Base-by-base conservation (phyloP, 2,113 vertebrate genomes). In the Isichthys henryi region DNA sequence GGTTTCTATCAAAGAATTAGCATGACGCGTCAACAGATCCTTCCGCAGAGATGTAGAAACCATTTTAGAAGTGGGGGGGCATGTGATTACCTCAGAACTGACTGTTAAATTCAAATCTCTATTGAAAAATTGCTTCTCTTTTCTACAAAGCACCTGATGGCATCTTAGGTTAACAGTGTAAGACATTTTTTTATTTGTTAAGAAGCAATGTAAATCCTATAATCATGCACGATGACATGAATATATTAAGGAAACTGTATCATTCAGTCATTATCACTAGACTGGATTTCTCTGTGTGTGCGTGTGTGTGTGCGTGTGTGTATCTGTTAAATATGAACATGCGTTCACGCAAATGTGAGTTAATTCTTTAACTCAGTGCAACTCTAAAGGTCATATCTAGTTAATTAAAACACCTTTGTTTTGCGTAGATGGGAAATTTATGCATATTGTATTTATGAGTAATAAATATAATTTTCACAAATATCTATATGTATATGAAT, bases 231-330 rank as follows among this genome's bases (percentile, higher is more conserved):
- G 49, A 88, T 49, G 62, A 80, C 43, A 90, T 70, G 27, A 62
- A 13, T 56, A 21, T 77, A 62, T 87, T 52, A 43, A 35, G 49
- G 11, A 87, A 90, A 80, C 87, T 46, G 74, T 85, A 50, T 87
- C 53, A 87, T 39, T 87, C 58, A 48, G 43, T 66, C 86, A 70
- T 89, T 86, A 89, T 35, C n/a, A 39, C 31, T 77, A 17, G 70
- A 39, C 39, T 39, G 39, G 39, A 39, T 39, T 39, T 62, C 6
- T 77, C 7, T 46, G 46, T 23, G 52, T 84, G 52, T 85, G 23
- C 83, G 49, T 52, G 58, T 66, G 58, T 88, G 35, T 45, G 58
- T 88, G 35, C 48, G 19, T 88, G 10, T 66, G 39, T 10, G 13
- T 49, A n/a, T 31, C 15, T 66, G 56, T 74, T 39, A 39, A 66